A percentile compares a stretch with the other conserved stretches of the same genome.
phyloP scores from a whole-genome alignment of 2,797 vertebrate genomes.

The Champsocephalus gunnari region DNA sequence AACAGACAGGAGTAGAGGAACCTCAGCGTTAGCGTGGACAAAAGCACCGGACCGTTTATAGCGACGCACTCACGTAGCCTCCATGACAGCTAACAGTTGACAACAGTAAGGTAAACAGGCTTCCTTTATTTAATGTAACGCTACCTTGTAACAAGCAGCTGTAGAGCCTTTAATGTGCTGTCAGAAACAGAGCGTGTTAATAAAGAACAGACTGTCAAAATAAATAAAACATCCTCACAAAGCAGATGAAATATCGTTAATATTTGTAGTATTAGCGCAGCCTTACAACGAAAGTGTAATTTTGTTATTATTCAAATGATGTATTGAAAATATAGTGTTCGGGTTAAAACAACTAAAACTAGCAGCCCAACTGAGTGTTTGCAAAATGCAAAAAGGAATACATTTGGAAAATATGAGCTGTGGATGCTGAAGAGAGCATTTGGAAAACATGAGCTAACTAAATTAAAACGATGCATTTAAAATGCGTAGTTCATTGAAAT shows the following conservation, averaged over 20 bases:
- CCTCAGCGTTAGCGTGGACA: background rate
- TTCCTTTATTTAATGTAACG: background rate
- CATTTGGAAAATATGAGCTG: too few relatives aligned
- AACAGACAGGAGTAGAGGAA: constrained; percentile 29
- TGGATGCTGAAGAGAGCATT: background rate
- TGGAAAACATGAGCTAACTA: too few relatives aligned
- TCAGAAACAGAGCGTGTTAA: background rate
- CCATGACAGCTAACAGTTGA: constrained; percentile 42
- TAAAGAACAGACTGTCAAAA: too few relatives aligned
- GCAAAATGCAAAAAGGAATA: background rate
- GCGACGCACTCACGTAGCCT: constrained; percentile 17
- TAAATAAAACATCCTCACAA: background rate
- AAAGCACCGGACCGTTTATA: constrained; percentile 21
- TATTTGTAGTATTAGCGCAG: too few relatives aligned
- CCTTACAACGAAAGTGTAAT: background rate
- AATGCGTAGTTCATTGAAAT: background rate
- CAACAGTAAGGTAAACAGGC: constrained; percentile 44
- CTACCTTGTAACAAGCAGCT: fast-evolving
- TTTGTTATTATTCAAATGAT: background rate
- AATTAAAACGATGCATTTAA: too few relatives aligned
- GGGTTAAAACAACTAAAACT: too few relatives aligned
- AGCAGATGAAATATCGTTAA: background rate
- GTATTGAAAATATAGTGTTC: background rate
- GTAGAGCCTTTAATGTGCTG: background rate
- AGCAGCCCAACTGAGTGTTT: background rate